Percentiles rank a stretch among this genome's conserved stretches.
phyloP scores from a whole-genome alignment of 1,140 invertebrate genomes.

The Drosophila littoralis region DNA sequence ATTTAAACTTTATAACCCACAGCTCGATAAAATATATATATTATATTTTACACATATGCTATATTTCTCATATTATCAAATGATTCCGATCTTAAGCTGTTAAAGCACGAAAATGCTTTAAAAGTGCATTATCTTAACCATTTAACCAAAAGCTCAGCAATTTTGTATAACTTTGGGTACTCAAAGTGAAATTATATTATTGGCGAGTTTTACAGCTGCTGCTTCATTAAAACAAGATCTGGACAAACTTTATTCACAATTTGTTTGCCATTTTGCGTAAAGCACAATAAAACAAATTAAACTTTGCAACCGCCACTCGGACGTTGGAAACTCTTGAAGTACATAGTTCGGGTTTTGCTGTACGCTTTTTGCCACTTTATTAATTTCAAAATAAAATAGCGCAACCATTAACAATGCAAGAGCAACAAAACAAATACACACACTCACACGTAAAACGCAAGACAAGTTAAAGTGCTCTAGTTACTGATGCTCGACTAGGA shows the following conservation, averaged over 20 bases:
- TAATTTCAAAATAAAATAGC: conserved; percentile 79
- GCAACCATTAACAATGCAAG: conserved; percentile 68
- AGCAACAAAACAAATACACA: conserved; percentile 35
- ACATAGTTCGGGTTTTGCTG: conserved; percentile 51
- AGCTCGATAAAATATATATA: no score
- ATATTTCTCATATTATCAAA: background rate
- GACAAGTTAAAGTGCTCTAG: background rate
- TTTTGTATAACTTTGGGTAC: background rate
- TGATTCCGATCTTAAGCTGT: background rate
- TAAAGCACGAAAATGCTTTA: background rate
- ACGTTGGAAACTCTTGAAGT: conserved; percentile 32
- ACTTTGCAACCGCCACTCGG: conserved; percentile 45
- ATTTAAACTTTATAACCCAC: no score
- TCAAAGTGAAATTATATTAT: conserved; percentile 34
- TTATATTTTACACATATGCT: no score
- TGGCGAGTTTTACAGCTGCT: conserved; percentile 23
- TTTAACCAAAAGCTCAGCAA: no score
- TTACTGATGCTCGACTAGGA: background rate
- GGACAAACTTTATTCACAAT: conserved; percentile 32
- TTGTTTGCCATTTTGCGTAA: conserved; percentile 28
- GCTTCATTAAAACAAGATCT: conserved; percentile 49
- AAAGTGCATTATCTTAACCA: no score
- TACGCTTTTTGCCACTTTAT: conserved; percentile 69
- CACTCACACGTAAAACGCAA: conserved; percentile 7
- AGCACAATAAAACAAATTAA: conserved; percentile 11